These are phyloP conservation scores for Tylochromis polylepis DNA, from an alignment of 2,113 vertebrate species.

Conservation along the genomic window DNA sequence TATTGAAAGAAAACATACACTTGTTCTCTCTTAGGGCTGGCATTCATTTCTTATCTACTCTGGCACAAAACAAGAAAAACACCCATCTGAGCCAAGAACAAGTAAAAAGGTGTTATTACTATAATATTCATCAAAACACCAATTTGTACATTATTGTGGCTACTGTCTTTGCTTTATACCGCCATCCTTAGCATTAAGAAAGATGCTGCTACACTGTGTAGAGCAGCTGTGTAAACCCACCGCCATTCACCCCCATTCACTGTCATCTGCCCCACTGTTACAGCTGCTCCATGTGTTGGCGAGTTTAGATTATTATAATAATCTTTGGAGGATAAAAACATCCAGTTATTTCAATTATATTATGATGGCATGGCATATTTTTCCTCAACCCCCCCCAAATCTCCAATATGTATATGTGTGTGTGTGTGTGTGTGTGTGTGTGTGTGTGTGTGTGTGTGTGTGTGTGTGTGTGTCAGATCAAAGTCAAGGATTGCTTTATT, in stretches of 20 bases:
- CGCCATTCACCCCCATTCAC: not conserved
- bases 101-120: not conserved
- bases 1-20: slow-evolving; percentile 35
- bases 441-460: not conserved
- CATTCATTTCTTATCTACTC: slow-evolving; percentile 27
- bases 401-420: not conserved
- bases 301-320: not conserved
- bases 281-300: not conserved
- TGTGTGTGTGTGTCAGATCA: not conserved
- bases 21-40: slow-evolving; percentile 37
- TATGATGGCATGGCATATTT: not conserved
- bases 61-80: slow-evolving; percentile 18
- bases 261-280: not conserved
- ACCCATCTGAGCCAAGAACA: not conserved
- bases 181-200: not conserved
- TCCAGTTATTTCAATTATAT: not conserved
- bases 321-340: not conserved
- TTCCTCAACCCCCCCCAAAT: not conserved
- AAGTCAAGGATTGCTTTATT: not conserved
- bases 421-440: not conserved
- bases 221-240: not conserved
- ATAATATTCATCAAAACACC: not conserved
- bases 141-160: not conserved
- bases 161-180: not conserved
- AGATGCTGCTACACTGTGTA: not conserved